Evolutionary conservation across 2,888 invertebrate genomes (phyloP), one percentile per base, ranked within the genome.

Genomic region (Parnassius apollo): DNA sequence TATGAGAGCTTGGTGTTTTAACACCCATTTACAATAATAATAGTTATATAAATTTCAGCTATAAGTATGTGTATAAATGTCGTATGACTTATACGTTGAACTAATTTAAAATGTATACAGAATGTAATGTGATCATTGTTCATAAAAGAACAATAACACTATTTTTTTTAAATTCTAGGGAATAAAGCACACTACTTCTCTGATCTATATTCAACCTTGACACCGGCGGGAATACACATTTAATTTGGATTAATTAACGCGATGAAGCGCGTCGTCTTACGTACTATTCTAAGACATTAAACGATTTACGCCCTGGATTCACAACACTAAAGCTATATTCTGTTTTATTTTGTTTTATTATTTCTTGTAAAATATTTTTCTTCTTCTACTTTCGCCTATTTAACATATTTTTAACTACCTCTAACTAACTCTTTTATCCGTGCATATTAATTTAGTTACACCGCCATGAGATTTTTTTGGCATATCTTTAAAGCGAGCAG

Each of bases 201-300:
- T 22, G 52, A 42, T 57, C 42, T 49, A 50, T 53, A 54, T 46
- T 42, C 25, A 18, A 64, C 52, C 42, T 56, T 57, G 46, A 18
- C 59, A 18, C 44, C 35, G 59, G 25, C 55, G 56, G 46, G 45
- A 54, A 57, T 54, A 61, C 42, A 60, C 45, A 60, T 64, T 60
- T 60, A 64, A 57, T 60, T 64, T 64, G 57, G 57, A 64, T 64
- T 64, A 60, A 60, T 60, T 64, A 64, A 57, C 10, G 53, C 42
- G 60, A 64, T 59, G 54, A 60, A 60, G 57, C 49, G 60, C 42
- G 57, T 57, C 60, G 46, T 56, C 52, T 46, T 51, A 13, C 13
- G 10, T 22, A 56, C 42, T 62, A 53, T 52, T 53, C 51, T 18
- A 44, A 56, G 59, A 49, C 52, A 52, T 48, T 59, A 42, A 35